phyloP scores from a whole-genome alignment of 2,113 vertebrate species.

The Lethenteron reissneri region DNA sequence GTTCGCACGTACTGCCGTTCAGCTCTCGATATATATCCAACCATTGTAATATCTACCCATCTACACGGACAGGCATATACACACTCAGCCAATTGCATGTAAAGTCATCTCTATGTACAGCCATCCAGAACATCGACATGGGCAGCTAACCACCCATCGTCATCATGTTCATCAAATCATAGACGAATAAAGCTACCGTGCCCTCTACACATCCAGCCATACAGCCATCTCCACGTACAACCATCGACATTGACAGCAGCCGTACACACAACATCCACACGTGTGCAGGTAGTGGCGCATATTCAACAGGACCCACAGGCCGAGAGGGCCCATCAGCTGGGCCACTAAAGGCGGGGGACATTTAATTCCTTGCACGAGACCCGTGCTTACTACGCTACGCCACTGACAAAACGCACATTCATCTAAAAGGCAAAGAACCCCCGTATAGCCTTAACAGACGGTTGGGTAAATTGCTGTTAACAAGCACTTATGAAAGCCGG shows the following conservation, averaged over 20 bases:
- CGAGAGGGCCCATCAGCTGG: too few species aligned
- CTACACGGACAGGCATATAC: not conserved
- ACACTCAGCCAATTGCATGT: not conserved
- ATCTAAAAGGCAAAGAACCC: too few species aligned
- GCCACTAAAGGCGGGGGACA: too few species aligned
- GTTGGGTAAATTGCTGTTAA: too few species aligned
- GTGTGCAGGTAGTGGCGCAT: too few species aligned
- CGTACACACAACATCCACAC: too few species aligned
- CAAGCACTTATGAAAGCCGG: too few species aligned
- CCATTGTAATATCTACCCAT: not conserved
- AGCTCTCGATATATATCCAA: not conserved
- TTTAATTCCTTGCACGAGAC: too few species aligned
- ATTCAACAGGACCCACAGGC: too few species aligned
- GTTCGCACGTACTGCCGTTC: not conserved
- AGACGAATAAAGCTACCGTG: not conserved
- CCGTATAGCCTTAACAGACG: too few species aligned
- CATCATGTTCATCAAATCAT: not conserved
- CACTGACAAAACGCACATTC: too few species aligned
- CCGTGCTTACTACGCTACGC: too few species aligned
- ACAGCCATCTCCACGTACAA: not conserved
- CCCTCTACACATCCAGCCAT: not conserved
- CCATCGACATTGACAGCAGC: not conserved
- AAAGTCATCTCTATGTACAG: not conserved
- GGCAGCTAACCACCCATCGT: not conserved
- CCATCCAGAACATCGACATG: not conserved